A percentile compares a stretch with the other conserved stretches of the same genome.
Conservation (phyloP, 2,113 vertebrate species). For the Rafetus swinhoei region DNA sequence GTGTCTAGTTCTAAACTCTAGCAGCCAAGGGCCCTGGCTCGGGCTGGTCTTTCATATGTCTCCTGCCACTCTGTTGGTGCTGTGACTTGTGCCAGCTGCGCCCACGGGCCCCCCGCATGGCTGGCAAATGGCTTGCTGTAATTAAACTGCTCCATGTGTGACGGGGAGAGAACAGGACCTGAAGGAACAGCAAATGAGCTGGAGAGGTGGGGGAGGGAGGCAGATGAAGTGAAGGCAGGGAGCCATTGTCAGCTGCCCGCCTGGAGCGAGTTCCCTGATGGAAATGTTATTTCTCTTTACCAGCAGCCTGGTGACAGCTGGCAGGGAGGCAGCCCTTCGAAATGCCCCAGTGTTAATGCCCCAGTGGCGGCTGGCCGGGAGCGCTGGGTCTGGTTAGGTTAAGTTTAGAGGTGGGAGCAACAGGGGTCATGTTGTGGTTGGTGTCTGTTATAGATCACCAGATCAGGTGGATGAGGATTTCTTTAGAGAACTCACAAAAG, state of each 20-base stretch:
- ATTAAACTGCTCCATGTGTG: not conserved
- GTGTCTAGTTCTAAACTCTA: not conserved
- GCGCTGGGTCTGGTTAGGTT: too few relatives aligned
- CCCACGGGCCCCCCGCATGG: not conserved
- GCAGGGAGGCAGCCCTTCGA: not conserved
- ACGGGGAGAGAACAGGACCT: not conserved
- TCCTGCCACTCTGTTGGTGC: not conserved
- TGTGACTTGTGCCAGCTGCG: not conserved
- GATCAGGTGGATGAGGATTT: too few relatives aligned
- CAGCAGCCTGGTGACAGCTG: not conserved
- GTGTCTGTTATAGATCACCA: too few relatives aligned
- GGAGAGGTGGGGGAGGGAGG: not conserved
- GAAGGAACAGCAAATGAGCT: not conserved
- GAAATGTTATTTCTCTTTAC: not conserved
- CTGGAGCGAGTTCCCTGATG: not conserved
- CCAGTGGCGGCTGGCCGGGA: too few relatives aligned
- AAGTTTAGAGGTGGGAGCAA: too few relatives aligned
- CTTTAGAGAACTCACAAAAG: too few relatives aligned
- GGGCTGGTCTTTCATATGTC: not conserved
- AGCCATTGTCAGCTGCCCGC: not conserved
- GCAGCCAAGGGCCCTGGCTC: not conserved
- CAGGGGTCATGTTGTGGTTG: too few relatives aligned
- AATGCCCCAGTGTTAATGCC: too few relatives aligned
- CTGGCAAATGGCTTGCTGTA: not conserved
- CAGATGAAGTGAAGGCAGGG: not conserved